Evolutionary conservation across 2,888 invertebrate genomes (phyloP), one percentile per base, ranked within the genome.

Genomic region (Sesamia inferens): DNA sequence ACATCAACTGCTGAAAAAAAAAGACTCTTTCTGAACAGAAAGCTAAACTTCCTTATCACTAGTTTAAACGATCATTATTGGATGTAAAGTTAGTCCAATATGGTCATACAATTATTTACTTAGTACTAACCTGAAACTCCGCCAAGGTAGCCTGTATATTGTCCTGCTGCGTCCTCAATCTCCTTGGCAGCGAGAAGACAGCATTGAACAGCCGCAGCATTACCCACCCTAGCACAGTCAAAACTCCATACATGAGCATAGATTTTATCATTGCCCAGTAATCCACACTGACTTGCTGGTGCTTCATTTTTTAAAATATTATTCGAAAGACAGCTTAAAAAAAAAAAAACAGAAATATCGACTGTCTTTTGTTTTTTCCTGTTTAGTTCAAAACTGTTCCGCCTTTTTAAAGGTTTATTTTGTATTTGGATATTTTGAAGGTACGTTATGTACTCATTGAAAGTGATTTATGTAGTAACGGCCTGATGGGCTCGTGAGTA

Each of bases 221-320:
- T 54, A 98, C 86, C 97, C 97, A 98, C 19, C 97, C 97, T 31
- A 97, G 91, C 24, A 96, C 96, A 0, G 97, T 97, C 65, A 98
- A 89, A 0, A 95, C 95, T 64, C 97, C 94, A 87, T 97, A 98
- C 19, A 96, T 96, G 57, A 96, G 88, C 90, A 97, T 97, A 0
- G 97, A 96, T 87, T 97, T 96, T 0, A 96, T 92, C 97, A 98
- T 97, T 78, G 97, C 96, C 96, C 97, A 97, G 80, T 97, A 96
- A 90, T 98, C 97, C 51, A 98, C 97, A 39, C 96, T 96, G 0
- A 98, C 97, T 96, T 97, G 97, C 91, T 98, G 97, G 80, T 96
- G 93, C 89, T 97, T 97, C 97, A 97, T 97, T 88, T 51, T 66
- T 6, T 2, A 3, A 54, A 61, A 0, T 16, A 74, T 10, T 2